These are phyloP conservation scores for Trachemys scripta DNA, from an alignment of 2,113 vertebrate species.

Conservation along the genomic window DNA sequence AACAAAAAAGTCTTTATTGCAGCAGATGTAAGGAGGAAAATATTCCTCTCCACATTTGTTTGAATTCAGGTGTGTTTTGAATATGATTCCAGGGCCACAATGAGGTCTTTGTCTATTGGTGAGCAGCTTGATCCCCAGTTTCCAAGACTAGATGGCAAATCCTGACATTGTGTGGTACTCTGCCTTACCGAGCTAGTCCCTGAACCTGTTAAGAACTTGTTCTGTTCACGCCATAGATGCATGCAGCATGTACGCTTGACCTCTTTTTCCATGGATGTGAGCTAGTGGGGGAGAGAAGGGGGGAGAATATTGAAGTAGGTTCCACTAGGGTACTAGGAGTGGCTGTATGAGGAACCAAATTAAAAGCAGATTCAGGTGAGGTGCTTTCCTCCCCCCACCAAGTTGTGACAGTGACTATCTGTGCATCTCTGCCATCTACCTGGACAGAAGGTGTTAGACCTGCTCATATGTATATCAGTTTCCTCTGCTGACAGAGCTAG, in stretches of 20 bases:
- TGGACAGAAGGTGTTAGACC: background rate
- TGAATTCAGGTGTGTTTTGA: slow-evolving; percentile 34
- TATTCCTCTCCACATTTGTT: background rate
- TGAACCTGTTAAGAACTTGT: background rate
- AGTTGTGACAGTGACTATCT: background rate
- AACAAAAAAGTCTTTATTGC: slow-evolving; percentile 32
- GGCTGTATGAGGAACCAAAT: background rate
- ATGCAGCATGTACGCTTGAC: background rate
- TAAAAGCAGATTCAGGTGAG: background rate
- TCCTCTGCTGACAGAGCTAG: background rate
- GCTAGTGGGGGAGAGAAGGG: background rate
- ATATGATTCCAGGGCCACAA: slow-evolving; percentile 29
- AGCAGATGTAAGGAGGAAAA: slow-evolving; percentile 7
- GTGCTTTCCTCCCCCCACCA: background rate
- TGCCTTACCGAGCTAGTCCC: background rate
- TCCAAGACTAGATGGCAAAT: background rate
- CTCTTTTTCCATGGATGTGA: background rate
- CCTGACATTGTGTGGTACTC: background rate
- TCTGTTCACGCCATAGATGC: background rate
- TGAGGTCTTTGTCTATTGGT: background rate
- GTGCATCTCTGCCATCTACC: background rate
- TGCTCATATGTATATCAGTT: background rate
- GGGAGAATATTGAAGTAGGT: background rate
- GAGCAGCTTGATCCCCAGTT: background rate
- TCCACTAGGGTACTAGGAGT: rapidly evolving